phyloP scores from a whole-genome alignment of 1,140 invertebrate species.

The Nymphalis io region DNA sequence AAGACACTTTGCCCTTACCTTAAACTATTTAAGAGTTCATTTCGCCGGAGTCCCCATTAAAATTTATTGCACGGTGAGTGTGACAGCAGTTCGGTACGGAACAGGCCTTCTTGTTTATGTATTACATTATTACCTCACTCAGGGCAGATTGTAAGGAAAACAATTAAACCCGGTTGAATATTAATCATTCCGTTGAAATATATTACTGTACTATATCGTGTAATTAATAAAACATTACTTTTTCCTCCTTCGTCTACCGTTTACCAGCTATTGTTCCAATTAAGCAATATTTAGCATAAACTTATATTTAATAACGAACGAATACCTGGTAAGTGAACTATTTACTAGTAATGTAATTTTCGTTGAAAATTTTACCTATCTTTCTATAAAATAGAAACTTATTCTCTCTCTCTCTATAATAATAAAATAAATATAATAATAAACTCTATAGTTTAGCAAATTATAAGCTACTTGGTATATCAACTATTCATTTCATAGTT shows the following conservation, averaged over 20 bases:
- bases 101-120: conserved; percentile 32
- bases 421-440: too few relatives aligned
- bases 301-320: too few relatives aligned
- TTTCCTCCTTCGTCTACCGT: not conserved
- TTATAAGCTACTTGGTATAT: too few relatives aligned
- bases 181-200: conserved; percentile 27
- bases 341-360: too few relatives aligned
- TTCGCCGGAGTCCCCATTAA: conserved; percentile 28
- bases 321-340: too few relatives aligned
- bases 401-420: too few relatives aligned
- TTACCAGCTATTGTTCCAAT: too few relatives aligned
- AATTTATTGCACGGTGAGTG: conserved; percentile 31
- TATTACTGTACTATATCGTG: conserved; percentile 5
- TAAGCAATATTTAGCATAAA: too few relatives aligned
- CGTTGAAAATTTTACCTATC: too few relatives aligned
- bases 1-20: conserved; percentile 13
- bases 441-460: too few relatives aligned
- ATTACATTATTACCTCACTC: conserved; percentile 35
- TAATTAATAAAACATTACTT: conserved; percentile 11
- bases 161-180: conserved; percentile 22
- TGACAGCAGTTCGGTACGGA: conserved; percentile 14
- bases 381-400: too few relatives aligned
- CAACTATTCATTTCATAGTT: too few relatives aligned
- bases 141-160: conserved; percentile 29
- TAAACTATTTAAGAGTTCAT: conserved; percentile 38